Conservation (phyloP, 2,113 vertebrate genomes). For the Cynoglossus semilaevis region DNA sequence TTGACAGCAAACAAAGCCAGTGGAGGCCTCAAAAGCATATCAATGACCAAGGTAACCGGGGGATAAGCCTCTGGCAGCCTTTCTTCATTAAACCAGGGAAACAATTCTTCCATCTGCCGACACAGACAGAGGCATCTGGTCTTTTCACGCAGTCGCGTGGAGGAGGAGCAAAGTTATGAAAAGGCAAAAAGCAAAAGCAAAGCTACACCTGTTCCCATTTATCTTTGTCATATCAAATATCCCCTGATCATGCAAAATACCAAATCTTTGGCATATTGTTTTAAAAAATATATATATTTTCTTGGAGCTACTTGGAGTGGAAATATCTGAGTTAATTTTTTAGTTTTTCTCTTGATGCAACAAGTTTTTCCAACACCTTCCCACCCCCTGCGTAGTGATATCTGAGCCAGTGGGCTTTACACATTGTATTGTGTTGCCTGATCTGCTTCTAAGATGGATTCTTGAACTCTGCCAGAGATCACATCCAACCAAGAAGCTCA, state of each 20-base stretch:
- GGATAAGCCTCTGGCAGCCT: slow-evolving; percentile 46
- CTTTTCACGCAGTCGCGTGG: slow-evolving; percentile 45
- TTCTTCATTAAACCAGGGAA: slow-evolving; percentile 53
- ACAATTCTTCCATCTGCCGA: slow-evolving; percentile 69
- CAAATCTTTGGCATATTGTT: too few species aligned
- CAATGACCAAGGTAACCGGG: slow-evolving; percentile 57
- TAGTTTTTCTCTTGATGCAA: too few species aligned
- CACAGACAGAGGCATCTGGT: slow-evolving; percentile 61
- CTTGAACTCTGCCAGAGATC: slow-evolving; percentile 4
- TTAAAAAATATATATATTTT: too few species aligned
- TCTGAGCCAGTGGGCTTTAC: slow-evolving; percentile 27
- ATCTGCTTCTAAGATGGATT: slow-evolving; percentile 34
- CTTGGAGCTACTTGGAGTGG: not conserved
- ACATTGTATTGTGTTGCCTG: slow-evolving; percentile 37
- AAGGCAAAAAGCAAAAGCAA: slow-evolving; percentile 38
- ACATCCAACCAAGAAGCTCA: not conserved
- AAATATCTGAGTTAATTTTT: too few species aligned
- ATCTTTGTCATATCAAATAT: not conserved
- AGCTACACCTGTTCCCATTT: too few species aligned
- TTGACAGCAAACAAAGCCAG: slow-evolving; percentile 44
- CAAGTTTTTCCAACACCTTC: not conserved
- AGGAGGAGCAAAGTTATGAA: slow-evolving; percentile 37
- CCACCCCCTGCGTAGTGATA: slow-evolving; percentile 16
- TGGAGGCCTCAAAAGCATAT: slow-evolving; percentile 53
- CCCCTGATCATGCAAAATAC: slow-evolving; percentile 5